phyloP scores from a whole-genome alignment of 2,888 invertebrate species.

The Orthosia gothica region DNA sequence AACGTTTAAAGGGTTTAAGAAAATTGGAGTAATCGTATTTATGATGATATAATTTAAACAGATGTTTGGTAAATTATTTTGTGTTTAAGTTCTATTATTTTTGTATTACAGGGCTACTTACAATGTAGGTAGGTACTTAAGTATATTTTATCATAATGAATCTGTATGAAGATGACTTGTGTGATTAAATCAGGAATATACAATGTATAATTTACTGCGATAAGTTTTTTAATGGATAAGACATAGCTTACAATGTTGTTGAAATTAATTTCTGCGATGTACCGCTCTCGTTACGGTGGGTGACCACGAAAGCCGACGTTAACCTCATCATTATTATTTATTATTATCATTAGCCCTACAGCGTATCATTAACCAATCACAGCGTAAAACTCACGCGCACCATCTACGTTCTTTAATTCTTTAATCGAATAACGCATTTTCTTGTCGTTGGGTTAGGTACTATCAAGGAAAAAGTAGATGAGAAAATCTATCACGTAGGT shows the following conservation, averaged over 20 bases:
- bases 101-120: conserved; percentile 44
- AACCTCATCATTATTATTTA: conserved; percentile 65
- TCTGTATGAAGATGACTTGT: neutral
- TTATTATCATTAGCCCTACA: conserved; percentile 60
- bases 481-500: neutral
- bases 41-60: conserved; percentile 60
- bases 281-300: conserved; percentile 66
- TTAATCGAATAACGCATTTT: conserved; percentile 30
- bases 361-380: conserved; percentile 62
- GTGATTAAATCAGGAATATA: conserved; percentile 3
- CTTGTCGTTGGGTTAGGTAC: conserved; percentile 9
- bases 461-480: conserved; percentile 1
- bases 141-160: neutral
- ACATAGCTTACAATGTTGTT: conserved; percentile 66
- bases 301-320: conserved; percentile 58
- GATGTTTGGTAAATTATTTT: conserved; percentile 49
- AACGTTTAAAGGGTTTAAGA: conserved; percentile 58
- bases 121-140: neutral
- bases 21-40: conserved; percentile 50
- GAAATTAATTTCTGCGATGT: conserved; percentile 69
- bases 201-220: conserved; percentile 18
- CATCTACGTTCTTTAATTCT: conserved; percentile 31
- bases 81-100: conserved; percentile 55
- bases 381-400: conserved; percentile 52
- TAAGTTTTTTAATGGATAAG: conserved; percentile 19